Conservation (phyloP, 2,888 invertebrate genomes). For the Caenorhabditis macrosperma region DNA sequence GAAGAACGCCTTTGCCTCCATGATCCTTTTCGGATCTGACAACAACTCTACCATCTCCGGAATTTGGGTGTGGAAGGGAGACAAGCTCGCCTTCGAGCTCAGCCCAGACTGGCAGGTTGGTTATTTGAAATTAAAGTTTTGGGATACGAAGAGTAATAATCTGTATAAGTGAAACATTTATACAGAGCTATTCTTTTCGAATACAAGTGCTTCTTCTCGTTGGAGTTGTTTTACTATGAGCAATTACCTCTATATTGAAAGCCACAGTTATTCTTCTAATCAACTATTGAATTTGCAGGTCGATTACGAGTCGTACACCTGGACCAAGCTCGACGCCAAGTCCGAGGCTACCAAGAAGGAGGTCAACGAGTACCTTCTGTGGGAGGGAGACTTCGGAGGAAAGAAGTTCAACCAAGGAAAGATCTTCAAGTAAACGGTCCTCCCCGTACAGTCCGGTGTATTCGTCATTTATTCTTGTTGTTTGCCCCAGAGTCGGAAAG, state of each 20-base stretch:
- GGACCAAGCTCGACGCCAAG: conserved; percentile 92
- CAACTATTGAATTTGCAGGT: conserved; percentile 82
- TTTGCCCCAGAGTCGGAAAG: conserved; percentile 49
- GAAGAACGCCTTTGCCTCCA: conserved; percentile 94
- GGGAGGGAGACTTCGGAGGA: conserved; percentile 87
- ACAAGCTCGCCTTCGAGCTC: conserved; percentile 90
- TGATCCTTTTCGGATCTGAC: conserved; percentile 93
- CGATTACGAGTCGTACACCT: conserved; percentile 95
- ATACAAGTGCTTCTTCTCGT: conserved; percentile 68
- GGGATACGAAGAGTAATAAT: conserved; percentile 63
- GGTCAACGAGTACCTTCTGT: conserved; percentile 79
- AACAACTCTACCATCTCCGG: conserved; percentile 94
- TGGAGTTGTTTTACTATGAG: conserved; percentile 52
- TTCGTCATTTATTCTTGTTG: conserved; percentile 52
- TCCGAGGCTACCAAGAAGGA: conserved; percentile 85
- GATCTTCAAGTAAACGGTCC: conserved; percentile 89
- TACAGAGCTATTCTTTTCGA: conserved; percentile 67
- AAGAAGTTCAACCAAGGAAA: conserved; percentile 98
- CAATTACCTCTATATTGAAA: conserved; percentile 62
- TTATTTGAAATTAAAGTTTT: not conserved
- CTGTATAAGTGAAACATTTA: conserved; percentile 45
- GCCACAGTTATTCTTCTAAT: conserved; percentile 38
- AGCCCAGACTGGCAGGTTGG: conserved; percentile 78
- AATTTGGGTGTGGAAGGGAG: conserved; percentile 98
- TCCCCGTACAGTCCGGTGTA: conserved; percentile 41